A percentile compares a stretch with the other conserved stretches of the same genome.
phyloP scores from a whole-genome alignment of 2,888 invertebrate genomes.

The Osedax fenrisi region DNA sequence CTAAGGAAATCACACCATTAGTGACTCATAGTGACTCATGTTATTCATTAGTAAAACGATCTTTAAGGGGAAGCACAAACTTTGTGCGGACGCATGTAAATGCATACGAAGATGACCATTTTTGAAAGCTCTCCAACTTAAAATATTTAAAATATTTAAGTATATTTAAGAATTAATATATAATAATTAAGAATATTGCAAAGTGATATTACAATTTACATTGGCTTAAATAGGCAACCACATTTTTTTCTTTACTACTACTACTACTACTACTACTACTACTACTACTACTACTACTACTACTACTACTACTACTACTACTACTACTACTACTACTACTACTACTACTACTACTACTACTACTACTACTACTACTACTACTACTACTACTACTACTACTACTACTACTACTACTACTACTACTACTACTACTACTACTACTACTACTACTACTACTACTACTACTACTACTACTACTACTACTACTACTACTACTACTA shows the following conservation, averaged over 20 bases:
- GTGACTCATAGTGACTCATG: too few relatives aligned
- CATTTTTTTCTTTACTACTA: not conserved
- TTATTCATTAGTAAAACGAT: too few relatives aligned
- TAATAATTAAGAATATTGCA: too few relatives aligned
- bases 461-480: constrained; percentile 21
- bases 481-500: constrained; percentile 11
- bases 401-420: constrained; percentile 21
- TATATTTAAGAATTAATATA: too few relatives aligned
- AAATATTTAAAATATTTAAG: too few relatives aligned
- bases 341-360: constrained; percentile 22
- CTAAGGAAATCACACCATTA: too few relatives aligned
- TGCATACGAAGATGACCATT: too few relatives aligned
- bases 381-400: constrained; percentile 19
- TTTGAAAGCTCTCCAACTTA: too few relatives aligned
- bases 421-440: constrained; percentile 24
- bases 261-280: constrained; percentile 4
- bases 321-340: constrained; percentile 19
- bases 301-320: constrained; percentile 21
- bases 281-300: constrained; percentile 15
- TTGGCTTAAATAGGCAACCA: too few relatives aligned
- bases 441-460: constrained; percentile 23
- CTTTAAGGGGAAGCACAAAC: too few relatives aligned
- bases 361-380: constrained; percentile 18
- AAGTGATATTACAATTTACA: too few relatives aligned
- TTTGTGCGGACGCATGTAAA: too few relatives aligned